These are phyloP conservation scores for Aphelenchoides bicaudatus DNA, from an alignment of 2,888 invertebrate species.

Conservation along the genomic window DNA sequence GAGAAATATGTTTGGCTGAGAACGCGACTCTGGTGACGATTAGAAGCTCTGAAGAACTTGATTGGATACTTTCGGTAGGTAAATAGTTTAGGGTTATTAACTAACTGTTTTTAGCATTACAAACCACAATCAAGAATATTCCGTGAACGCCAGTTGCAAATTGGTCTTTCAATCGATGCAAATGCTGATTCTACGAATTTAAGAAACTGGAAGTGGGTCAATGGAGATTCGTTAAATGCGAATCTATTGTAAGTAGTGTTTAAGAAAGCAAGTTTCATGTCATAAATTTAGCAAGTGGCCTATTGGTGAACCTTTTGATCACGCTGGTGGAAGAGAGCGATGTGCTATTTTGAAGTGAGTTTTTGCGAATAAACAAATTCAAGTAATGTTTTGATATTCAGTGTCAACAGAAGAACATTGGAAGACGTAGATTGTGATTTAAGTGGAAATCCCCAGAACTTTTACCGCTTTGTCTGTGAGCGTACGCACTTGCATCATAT, in stretches of 20 bases:
- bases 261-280: slow-evolving; percentile 8
- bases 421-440: slow-evolving; percentile 45
- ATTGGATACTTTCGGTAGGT: slow-evolving; percentile 20
- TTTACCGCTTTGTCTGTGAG: slow-evolving; percentile 39
- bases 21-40: slow-evolving; percentile 47
- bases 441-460: slow-evolving; percentile 21
- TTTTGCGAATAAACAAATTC: too few species aligned
- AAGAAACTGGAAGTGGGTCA: slow-evolving; percentile 38
- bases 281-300: slow-evolving; percentile 11
- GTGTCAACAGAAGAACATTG: slow-evolving; percentile 33
- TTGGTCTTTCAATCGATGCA: slow-evolving; percentile 31
- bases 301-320: slow-evolving; percentile 39
- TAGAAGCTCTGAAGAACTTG: slow-evolving; percentile 34
- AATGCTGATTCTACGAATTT: slow-evolving; percentile 17
- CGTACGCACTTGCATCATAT: slow-evolving; percentile 36
- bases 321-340: slow-evolving; percentile 37
- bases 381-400: too few species aligned
- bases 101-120: slow-evolving; percentile 39
- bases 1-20: slow-evolving; percentile 44
- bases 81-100: slow-evolving; percentile 20
- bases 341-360: slow-evolving; percentile 41
- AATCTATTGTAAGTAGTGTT: slow-evolving; percentile 27
- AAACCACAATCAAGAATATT: slow-evolving; percentile 32
- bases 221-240: slow-evolving; percentile 28
- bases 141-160: slow-evolving; percentile 35